These are phyloP conservation scores for Orycteropus afer DNA, from an alignment of 2,113 vertebrate species.

Conservation along the genomic window DNA sequence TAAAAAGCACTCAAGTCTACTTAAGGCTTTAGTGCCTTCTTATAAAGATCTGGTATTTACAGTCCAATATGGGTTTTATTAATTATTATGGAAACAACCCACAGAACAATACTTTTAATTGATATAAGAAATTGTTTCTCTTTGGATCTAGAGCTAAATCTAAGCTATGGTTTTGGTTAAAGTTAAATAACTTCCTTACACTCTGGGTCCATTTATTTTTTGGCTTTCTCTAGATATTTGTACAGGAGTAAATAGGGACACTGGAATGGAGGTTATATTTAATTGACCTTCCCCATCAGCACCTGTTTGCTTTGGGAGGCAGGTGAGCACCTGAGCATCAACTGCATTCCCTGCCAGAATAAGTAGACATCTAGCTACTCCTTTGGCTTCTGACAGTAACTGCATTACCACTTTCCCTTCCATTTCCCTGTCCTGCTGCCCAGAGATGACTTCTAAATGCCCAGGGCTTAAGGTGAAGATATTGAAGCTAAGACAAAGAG, in stretches of 20 bases:
- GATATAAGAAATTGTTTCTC: constrained; percentile 51
- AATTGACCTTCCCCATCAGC: constrained; percentile 17
- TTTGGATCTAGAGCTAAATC: constrained; percentile 23
- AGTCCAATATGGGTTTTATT: constrained; percentile 66
- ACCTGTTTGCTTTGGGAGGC: constrained; percentile 17
- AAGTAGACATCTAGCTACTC: constrained; percentile 19
- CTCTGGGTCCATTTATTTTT: background rate
- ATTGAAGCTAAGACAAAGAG: constrained; percentile 59
- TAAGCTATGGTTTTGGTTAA: constrained; percentile 22
- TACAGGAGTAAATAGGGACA: background rate
- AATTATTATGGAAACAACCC: constrained; percentile 65
- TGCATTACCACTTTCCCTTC: constrained; percentile 51
- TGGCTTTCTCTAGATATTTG: background rate
- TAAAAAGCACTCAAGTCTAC: constrained; percentile 74
- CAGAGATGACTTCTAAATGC: constrained; percentile 68
- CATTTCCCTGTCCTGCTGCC: constrained; percentile 45
- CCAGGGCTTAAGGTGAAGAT: constrained; percentile 68
- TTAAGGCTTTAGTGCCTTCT: constrained; percentile 69
- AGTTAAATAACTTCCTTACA: background rate
- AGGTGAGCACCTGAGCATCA: background rate
- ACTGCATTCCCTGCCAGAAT: background rate
- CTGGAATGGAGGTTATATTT: background rate
- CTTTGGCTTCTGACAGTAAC: constrained; percentile 44
- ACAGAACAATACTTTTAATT: constrained; percentile 67
- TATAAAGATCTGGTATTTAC: constrained; percentile 61